A percentile compares a stretch with the other conserved stretches of the same genome.
Conservation (phyloP, 2,113 vertebrate species). For the Picathartes gymnocephalus region DNA sequence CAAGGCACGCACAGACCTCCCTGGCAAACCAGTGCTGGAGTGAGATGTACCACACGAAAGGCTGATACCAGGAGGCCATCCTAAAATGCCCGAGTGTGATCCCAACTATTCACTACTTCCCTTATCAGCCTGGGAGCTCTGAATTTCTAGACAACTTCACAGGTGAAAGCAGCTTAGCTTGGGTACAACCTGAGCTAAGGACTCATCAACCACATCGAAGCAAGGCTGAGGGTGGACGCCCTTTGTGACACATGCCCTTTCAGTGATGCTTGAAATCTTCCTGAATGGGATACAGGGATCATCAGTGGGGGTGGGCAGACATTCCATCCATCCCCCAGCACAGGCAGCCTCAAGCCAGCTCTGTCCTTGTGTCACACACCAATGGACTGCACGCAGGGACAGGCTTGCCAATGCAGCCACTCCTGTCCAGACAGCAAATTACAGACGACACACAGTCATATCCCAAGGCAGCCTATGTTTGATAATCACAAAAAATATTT, state of each 20-base stretch:
- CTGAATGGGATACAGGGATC: not conserved
- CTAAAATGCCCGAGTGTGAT: not conserved
- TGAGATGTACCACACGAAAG: accelerated
- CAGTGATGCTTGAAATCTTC: not conserved
- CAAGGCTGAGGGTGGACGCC: accelerated
- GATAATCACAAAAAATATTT: not conserved
- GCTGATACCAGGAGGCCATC: not conserved
- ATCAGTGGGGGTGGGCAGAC: not conserved
- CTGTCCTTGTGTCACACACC: not conserved
- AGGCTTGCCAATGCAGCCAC: not conserved
- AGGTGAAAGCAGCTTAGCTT: not conserved
- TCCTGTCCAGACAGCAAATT: not conserved
- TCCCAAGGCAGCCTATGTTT: not conserved
- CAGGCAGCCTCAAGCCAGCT: not conserved
- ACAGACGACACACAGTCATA: accelerated
- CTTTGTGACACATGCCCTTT: not conserved
- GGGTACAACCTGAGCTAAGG: not conserved
- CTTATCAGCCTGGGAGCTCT: not conserved
- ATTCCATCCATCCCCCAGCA: not conserved
- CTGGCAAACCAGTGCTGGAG: not conserved
- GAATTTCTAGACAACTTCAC: not conserved
- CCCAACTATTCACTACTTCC: not conserved
- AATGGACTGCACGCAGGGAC: accelerated
- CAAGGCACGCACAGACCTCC: not conserved
- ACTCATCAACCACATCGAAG: not conserved